Conservation (phyloP, 2,113 vertebrate species). For the Mixornis gularis region DNA sequence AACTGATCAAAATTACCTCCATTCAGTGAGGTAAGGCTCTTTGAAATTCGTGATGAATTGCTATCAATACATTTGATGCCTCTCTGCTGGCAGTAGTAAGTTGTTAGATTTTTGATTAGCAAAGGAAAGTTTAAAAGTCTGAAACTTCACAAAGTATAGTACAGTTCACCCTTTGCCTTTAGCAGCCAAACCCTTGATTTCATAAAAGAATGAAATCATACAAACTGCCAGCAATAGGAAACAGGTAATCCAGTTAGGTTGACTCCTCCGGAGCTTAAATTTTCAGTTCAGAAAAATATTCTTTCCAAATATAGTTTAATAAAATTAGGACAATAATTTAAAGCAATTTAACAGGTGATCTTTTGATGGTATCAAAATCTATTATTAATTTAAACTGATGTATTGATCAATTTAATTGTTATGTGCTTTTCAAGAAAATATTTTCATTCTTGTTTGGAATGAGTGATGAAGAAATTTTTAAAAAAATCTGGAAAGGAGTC, state of each 20-base stretch:
- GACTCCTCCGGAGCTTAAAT: not conserved
- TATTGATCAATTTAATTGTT: not conserved
- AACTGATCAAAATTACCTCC: not conserved
- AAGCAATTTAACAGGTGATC: not conserved
- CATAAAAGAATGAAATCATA: not conserved
- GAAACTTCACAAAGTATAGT: not conserved
- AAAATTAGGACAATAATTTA: not conserved
- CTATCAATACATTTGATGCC: not conserved
- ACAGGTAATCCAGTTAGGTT: not conserved
- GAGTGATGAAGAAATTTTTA: not conserved
- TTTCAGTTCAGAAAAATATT: not conserved
- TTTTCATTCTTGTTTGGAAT: not conserved
- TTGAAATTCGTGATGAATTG: not conserved
- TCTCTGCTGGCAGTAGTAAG: not conserved
- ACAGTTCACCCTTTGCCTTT: not conserved
- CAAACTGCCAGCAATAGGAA: not conserved
- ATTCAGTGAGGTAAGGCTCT: not conserved
- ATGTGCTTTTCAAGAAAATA: fast-evolving
- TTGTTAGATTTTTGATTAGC: not conserved
- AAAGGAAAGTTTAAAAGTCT: not conserved
- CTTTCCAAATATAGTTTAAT: not conserved
- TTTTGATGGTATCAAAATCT: not conserved
- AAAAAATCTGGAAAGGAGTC: not conserved
- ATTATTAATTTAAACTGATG: not conserved
- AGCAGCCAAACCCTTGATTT: not conserved